Evolutionary conservation across 2,888 invertebrate species (phyloP).

Genomic region (Trichopria drosophilae): DNA sequence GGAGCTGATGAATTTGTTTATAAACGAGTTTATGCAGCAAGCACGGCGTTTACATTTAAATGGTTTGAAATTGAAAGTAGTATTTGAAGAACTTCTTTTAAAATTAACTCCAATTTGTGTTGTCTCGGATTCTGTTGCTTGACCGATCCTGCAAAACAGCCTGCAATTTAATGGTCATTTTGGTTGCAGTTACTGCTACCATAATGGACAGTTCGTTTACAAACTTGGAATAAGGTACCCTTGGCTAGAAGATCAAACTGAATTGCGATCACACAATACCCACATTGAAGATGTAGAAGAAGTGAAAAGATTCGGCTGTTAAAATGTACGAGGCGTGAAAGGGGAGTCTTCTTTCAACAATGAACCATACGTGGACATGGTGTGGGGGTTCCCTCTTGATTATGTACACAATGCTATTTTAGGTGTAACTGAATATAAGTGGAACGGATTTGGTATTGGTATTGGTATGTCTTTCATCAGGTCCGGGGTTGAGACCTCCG

Average conservation of each 20-base stretch:
- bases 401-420: constrained; percentile 27
- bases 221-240: constrained; percentile 16
- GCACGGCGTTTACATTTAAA: too few relatives aligned
- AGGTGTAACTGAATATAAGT: constrained; percentile 17
- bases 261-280: constrained; percentile 7
- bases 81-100: too few relatives aligned
- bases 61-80: too few relatives aligned
- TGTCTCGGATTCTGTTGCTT: constrained; percentile 17
- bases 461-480: too few relatives aligned
- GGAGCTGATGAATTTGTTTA: constrained; percentile 22
- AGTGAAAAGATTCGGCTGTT: background rate
- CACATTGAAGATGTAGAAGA: constrained; percentile 5
- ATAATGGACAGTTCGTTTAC: constrained; percentile 6
- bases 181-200: constrained; percentile 26
- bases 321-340: constrained; percentile 19
- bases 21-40: constrained; percentile 1
- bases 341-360: constrained; percentile 15
- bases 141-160: constrained; percentile 11
- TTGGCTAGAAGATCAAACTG: constrained; percentile 6
- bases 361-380: constrained; percentile 22
- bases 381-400: constrained; percentile 29
- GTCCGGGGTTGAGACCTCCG: too few relatives aligned
- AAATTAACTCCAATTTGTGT: constrained; percentile 13
- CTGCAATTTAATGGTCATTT: constrained; percentile 22
- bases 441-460: too few relatives aligned